Percentiles rank a stretch among this genome's conserved stretches.
phyloP scores from a whole-genome alignment of 92 coral and sea anemone genomes.

The Actinostola sp. region DNA sequence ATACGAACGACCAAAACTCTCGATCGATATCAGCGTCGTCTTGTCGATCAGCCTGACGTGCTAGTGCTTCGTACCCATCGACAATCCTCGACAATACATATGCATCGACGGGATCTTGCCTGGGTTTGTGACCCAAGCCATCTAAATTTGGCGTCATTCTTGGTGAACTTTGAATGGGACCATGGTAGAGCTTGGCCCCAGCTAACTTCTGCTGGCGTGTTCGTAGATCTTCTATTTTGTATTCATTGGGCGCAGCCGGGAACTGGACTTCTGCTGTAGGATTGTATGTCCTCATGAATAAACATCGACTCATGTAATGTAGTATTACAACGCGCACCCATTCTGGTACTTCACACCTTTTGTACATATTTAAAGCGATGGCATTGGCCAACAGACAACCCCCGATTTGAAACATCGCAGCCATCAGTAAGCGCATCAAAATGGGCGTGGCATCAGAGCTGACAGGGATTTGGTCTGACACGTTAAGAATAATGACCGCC shows the following conservation, averaged over 20 bases:
- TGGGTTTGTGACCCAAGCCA: conserved; percentile 7
- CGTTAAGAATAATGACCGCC: conserved; percentile 83
- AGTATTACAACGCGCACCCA: conserved; percentile 80
- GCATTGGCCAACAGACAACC: conserved; percentile 70
- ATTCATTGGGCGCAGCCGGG: conserved; percentile 33
- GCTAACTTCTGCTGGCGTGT: conserved; percentile 45
- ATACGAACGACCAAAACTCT: conserved; percentile 76
- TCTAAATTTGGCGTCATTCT: conserved; percentile 13
- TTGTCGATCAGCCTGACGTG: conserved; percentile 36
- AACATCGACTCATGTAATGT: conserved; percentile 63
- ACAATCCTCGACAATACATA: conserved; percentile 42
- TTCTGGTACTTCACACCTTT: conserved; percentile 58
- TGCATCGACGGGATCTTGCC: conserved; percentile 31
- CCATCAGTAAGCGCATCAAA: conserved; percentile 56
- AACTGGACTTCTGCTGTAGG: conserved; percentile 42
- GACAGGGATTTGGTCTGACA: conserved; percentile 82
- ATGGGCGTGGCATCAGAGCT: conserved; percentile 90
- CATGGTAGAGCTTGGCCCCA: conserved; percentile 48
- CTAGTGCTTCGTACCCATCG: conserved; percentile 60
- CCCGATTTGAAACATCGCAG: conserved; percentile 80
- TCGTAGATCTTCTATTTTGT: conserved; percentile 41
- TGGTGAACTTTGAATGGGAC: conserved; percentile 2
- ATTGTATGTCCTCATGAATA: conserved; percentile 51
- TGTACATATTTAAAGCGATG: conserved; percentile 68
- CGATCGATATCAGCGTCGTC: conserved; percentile 46